Percentiles rank a stretch among this genome's conserved stretches.
Conservation (phyloP, 2,797 vertebrate species). For the Lepilemur septentrionalis region DNA sequence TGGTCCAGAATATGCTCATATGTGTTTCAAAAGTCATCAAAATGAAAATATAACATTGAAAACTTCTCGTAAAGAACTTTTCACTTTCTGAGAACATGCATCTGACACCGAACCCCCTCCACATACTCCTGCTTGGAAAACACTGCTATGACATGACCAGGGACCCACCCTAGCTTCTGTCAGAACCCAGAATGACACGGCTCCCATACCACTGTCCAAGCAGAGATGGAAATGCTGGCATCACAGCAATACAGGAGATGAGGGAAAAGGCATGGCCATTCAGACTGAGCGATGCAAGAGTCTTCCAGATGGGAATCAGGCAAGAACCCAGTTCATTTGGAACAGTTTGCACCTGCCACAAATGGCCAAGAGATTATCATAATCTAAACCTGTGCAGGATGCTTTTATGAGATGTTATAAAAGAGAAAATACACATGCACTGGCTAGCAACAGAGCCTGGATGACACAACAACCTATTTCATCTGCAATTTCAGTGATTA, state of each 20-base stretch:
- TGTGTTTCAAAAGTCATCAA: neutral
- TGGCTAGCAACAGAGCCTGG: neutral
- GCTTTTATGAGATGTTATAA: conserved; percentile 59
- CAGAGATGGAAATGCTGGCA: neutral
- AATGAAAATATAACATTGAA: neutral
- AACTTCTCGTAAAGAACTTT: neutral
- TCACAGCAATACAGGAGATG: neutral
- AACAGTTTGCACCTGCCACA: conserved; percentile 55
- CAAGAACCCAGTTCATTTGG: neutral
- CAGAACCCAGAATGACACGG: neutral
- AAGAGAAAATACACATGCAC: conserved; percentile 28
- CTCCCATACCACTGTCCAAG: neutral
- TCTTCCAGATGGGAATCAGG: conserved; percentile 6
- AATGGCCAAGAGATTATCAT: conserved; percentile 44
- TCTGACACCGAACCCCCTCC: neutral
- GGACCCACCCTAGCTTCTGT: neutral
- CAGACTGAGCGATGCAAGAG: neutral
- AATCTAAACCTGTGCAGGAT: conserved; percentile 42
- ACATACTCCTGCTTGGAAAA: neutral
- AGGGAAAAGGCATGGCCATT: neutral
- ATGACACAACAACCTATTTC: conserved; percentile 57
- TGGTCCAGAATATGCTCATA: neutral
- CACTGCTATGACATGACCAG: neutral
- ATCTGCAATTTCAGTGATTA: conserved; percentile 68
- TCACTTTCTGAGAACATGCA: neutral